Evolutionary conservation across 2,888 invertebrate species (phyloP), one percentile per base, ranked within the genome.

Genomic region (Dione juno): DNA sequence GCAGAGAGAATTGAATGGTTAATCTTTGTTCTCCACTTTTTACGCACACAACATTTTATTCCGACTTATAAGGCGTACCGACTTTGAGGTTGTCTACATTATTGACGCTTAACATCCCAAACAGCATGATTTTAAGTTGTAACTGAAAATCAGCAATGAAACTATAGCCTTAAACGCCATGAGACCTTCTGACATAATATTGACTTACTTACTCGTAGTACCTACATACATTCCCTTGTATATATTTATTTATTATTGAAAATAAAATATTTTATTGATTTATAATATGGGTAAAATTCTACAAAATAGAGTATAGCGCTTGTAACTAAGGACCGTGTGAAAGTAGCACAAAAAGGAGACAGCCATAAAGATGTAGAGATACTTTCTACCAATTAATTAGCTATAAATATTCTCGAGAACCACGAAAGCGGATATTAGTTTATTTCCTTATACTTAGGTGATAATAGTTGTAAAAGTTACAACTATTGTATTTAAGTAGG

Each of bases 301-400:
- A 21, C 19, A 14, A 21, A n/a, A 21, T 11, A 61, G 21, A n/a
- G 10, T 41, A n/a, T n/a, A n/a, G n/a, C n/a, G 0, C 28, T 43
- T n/a, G 43, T 21, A n/a, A 10, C 16, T 16, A 7, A 16, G 16
- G 43, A 61, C 59, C 9, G 0, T 61, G n/a, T 14, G 43, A 28
- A 61, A 61, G 43, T 61, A 45, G 41, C 2, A 1, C 61, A 28
- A n/a, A 21, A 45, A 61, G 28, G 61, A 14, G 21, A 61, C 14
- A 28, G 7, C 21, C 43, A 21, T 61, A 61, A 45, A 45, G 3
- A n/a, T 28, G 28, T 61, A 45, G 10, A n/a, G 16, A 50, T 45
- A 45, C 61, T 61, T 61, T 61, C 61, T 61, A 61, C 45, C 11
- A 61, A 61, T 61, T 61, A 61, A 61, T 61, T 45, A n/a, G 43